These are phyloP conservation scores for Drosophila sulfurigaster DNA, from an alignment of 1,140 invertebrate genomes.

Conservation along the genomic window DNA sequence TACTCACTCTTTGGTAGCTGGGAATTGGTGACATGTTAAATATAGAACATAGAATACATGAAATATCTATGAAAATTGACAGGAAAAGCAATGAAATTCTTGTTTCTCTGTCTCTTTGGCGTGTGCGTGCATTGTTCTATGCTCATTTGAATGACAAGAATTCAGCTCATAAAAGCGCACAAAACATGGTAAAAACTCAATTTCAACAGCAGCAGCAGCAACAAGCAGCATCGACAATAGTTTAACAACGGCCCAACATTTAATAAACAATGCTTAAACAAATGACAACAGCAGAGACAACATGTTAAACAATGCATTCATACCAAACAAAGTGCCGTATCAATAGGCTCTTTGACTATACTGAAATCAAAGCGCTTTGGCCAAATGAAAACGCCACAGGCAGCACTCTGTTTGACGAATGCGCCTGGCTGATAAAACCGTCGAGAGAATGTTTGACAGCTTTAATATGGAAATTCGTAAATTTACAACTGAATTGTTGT, in stretches of 20 bases:
- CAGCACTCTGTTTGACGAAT: background rate
- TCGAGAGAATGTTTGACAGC: background rate
- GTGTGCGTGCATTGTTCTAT: conserved; percentile 66
- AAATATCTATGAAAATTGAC: conserved; percentile 49
- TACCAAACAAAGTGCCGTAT: background rate
- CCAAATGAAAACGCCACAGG: background rate
- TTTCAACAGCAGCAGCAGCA: conserved; percentile 22
- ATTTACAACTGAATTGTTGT: background rate
- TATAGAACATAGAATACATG: conserved; percentile 59
- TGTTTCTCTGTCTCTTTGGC: conserved; percentile 12
- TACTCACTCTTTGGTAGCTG: conserved; percentile 17
- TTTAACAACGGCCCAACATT: conserved; percentile 50
- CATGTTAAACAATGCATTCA: background rate
- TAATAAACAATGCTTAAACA: conserved; percentile 60
- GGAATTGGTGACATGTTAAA: conserved; percentile 64
- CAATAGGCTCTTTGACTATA: background rate
- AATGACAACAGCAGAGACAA: conserved; percentile 2
- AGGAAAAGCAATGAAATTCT: conserved; percentile 44
- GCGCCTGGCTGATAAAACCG: background rate
- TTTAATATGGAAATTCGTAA: background rate
- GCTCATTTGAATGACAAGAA: conserved; percentile 69
- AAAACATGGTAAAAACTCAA: conserved; percentile 65
- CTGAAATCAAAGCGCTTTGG: background rate
- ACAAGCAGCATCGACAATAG: conserved; percentile 30
- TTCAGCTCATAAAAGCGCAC: conserved; percentile 44